Evolutionary conservation across 2,113 vertebrate genomes (phyloP), one percentile per base, ranked within the genome.

Genomic region (Helogale parvula): DNA sequence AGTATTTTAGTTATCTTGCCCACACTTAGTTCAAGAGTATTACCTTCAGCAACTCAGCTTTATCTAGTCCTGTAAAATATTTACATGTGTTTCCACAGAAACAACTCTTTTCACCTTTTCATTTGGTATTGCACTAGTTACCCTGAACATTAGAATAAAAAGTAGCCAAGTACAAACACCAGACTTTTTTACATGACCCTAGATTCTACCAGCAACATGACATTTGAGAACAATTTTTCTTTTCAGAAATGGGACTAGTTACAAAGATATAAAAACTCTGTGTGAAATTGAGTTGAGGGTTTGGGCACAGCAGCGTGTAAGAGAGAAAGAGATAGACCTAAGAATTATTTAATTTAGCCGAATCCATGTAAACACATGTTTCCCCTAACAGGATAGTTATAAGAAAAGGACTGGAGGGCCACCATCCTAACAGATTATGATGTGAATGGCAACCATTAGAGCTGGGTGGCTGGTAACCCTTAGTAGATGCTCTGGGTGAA

Each of bases 101-200:
- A 76, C 54, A 74, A 63, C 35, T 87, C 74, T 47, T 72, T 79
- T 88, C 2, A 1, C 0, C 54, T 86, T 72, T 79, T 81, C 31
- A 88, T 10, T 38, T 54, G 66, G 35, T 63, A 72, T 71, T 89
- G 47, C 63, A 63, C 79, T 52, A 89, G n/a, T 74, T 89, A 23
- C 72, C 77, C 66, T 86, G 71, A 94, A 81, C 93, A 54, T 33
- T 66, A 29, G 23, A 92, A 57, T 45, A 25, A 85, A 92, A 84
- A 68, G 54, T 23, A 88, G 25, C 15, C 3, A 69, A 57, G 82
- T 47, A 10, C 2, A 84, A 77, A 92, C n/a, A 57, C 25, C 1
- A 23, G 45, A 45, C 12, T 84, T 84, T 74, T 83, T 87, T 29
- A 83, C 8, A 14, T 57, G 54, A 88, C 5, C 45, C 45, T 4